These are phyloP conservation scores for Masnerella sp. DNA, from an alignment of 2,888 invertebrate genomes.

Conservation along the genomic window DNA sequence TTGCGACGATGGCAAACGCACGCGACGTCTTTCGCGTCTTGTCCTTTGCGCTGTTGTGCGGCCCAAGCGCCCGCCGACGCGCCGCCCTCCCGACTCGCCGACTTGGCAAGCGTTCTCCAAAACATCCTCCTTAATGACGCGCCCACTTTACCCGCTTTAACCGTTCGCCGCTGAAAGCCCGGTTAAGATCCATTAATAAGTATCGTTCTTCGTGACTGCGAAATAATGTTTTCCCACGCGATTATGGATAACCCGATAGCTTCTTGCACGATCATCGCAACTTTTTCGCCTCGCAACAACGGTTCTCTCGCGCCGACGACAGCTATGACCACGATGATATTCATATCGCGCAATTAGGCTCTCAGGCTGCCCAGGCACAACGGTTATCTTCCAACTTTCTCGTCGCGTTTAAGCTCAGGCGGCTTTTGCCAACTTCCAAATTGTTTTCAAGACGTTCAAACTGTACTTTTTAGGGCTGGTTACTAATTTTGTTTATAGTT, in stretches of 20 bases:
- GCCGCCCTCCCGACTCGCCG: constrained; percentile 22
- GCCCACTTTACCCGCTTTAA: constrained; percentile 44
- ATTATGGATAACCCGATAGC: constrained; percentile 43
- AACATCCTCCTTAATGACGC: constrained; percentile 54
- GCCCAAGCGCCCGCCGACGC: constrained; percentile 42
- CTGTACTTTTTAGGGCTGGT: constrained; percentile 34
- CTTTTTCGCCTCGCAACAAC: constrained; percentile 41
- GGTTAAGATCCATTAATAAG: constrained; percentile 50
- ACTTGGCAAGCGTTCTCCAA: constrained; percentile 46
- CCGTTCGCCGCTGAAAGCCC: constrained; percentile 43
- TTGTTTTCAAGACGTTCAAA: constrained; percentile 26
- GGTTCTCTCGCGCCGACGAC: constrained; percentile 23
- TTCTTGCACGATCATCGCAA: constrained; percentile 42
- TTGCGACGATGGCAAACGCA: constrained; percentile 51
- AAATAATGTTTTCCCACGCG: constrained; percentile 51
- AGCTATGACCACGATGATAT: constrained; percentile 23
- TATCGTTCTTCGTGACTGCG: constrained; percentile 35
- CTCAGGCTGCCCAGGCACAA: constrained; percentile 16
- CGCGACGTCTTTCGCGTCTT: constrained; percentile 73
- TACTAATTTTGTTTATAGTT: constrained; percentile 43
- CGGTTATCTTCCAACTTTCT: constrained; percentile 40
- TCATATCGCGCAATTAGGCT: constrained; percentile 44
- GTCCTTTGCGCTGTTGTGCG: constrained; percentile 70
- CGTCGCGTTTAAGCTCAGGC: constrained; percentile 18
- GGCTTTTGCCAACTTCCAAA: constrained; percentile 47